Base-by-base conservation (phyloP, 2,797 vertebrate species). In the Allobates femoralis region DNA sequence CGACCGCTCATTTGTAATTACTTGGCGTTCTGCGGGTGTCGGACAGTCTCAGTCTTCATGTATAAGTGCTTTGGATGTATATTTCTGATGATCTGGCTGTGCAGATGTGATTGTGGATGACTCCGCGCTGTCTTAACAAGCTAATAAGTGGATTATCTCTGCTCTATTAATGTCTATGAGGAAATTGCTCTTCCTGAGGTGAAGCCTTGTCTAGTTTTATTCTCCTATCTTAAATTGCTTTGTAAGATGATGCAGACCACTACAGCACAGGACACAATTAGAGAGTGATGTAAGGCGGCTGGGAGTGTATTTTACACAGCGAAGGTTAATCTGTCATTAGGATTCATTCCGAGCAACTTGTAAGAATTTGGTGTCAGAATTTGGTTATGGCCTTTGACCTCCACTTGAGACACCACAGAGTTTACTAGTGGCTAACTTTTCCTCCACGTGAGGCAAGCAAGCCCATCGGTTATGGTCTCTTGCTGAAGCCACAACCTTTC, bases 81-180 rank as follows among this genome's bases (percentile, higher is more conserved):
- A 78, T 19, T 32, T 30, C 26, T 34, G 53, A 58, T 58, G 19
- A 78, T 58, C 26, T 32, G 18, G 28, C 19, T 6, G 19, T 10
- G 6, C 46, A 56, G 53, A 78, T 10, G 15, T 34, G 75, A 34
- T 26, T 6, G 19, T 78, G 19, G 51, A 55, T 58, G 75, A 32
- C 51, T 32, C 28, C 30, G 21, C 37, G 1, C 16, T 80, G n/a
- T 66, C 62, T 18, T 81, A 56, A 81, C 34, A 62, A 28, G 10
- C 79, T 30, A 67, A 30, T 81, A 81, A 66, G n/a, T 26, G 23
- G 3, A 80, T 80, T 64, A 80, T 80, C 32, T 80, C n/a, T 66
- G 78, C 26, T 32, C 32, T 46, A 81, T 37, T 51, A 60, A 32
- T 2, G 18, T 78, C 26, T 58, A 34, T 10, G 14, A 67, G 41